phyloP scores from a whole-genome alignment of 2,113 vertebrate species.

The Pelodiscus sinensis region DNA sequence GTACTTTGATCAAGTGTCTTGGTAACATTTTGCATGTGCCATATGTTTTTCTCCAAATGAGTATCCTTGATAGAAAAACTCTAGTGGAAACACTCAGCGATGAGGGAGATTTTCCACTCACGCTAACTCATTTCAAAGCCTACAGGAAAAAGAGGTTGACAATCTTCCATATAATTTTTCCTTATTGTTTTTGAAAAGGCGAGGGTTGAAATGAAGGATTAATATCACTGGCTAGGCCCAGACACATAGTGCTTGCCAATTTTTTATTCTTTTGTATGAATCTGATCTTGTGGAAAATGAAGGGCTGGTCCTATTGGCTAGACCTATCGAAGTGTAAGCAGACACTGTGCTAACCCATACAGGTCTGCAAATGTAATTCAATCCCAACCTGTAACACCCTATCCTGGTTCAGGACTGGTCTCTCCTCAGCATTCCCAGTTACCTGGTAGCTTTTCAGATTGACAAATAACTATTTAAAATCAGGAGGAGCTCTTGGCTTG shows the following conservation, averaged over 20 bases:
- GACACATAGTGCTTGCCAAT: not conserved
- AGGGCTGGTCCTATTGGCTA: not conserved
- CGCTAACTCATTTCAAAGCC: slow-evolving; percentile 36
- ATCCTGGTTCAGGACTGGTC: not conserved
- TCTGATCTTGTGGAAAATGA: not conserved
- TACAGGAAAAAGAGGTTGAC: not conserved
- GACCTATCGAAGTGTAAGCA: slow-evolving; percentile 26
- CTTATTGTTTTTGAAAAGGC: slow-evolving; percentile 5
- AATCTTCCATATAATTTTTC: not conserved
- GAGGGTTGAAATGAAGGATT: slow-evolving; percentile 28
- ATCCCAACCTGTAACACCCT: not conserved
- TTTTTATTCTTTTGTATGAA: slow-evolving; percentile 5
- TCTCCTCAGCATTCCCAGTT: not conserved
- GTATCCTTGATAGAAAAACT: slow-evolving; percentile 45
- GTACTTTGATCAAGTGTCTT: slow-evolving; percentile 15
- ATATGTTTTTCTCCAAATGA: not conserved
- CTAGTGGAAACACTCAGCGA: slow-evolving; percentile 38
- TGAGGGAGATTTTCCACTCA: slow-evolving; percentile 31
- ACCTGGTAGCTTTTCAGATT: not conserved
- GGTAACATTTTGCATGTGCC: slow-evolving; percentile 11
- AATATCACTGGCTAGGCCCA: not conserved
- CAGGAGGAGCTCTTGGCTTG: not conserved
- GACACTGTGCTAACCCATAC: not conserved
- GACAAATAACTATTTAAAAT: not conserved
- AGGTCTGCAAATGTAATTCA: slow-evolving; percentile 22